These are phyloP conservation scores for Aselliscus stoliczkanus DNA, from an alignment of 2,797 vertebrate species.

Conservation along the genomic window DNA sequence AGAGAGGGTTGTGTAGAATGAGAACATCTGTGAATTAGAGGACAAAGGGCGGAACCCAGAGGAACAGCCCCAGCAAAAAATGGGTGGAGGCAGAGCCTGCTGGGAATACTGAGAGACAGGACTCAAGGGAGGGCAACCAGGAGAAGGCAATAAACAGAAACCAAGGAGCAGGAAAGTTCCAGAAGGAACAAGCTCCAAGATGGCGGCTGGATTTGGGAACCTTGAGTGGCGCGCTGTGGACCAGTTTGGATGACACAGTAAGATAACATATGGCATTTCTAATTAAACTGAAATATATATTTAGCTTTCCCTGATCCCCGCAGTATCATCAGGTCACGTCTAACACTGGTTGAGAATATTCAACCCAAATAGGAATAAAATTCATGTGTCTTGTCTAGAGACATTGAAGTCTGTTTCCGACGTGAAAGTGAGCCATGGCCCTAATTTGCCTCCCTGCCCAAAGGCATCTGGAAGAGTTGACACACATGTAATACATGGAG, in stretches of 20 bases:
- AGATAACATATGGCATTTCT: not conserved
- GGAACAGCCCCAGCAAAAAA: too few species aligned
- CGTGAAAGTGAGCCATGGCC: conserved; percentile 18
- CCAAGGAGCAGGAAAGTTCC: too few species aligned
- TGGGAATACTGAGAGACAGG: too few species aligned
- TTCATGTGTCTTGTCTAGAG: not conserved
- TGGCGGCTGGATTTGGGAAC: not conserved
- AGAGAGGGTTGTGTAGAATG: too few species aligned
- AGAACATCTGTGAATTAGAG: too few species aligned
- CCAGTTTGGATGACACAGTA: not conserved
- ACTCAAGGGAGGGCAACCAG: too few species aligned
- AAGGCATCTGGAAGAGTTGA: conserved; percentile 30
- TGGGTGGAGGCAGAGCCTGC: too few species aligned
- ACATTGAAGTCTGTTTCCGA: conserved; percentile 29
- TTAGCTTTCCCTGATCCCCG: not conserved
- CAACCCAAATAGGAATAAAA: conserved; percentile 24
- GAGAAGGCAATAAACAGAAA: too few species aligned
- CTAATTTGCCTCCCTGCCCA: not conserved
- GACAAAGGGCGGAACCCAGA: too few species aligned
- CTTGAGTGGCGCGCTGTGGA: not conserved
- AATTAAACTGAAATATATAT: not conserved
- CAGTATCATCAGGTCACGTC: not conserved
- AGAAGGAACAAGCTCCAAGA: too few species aligned
- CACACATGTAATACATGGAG: not conserved
- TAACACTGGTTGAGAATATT: not conserved